Base-by-base conservation (phyloP, 1,140 invertebrate species). In the Ectropis grisescens region DNA sequence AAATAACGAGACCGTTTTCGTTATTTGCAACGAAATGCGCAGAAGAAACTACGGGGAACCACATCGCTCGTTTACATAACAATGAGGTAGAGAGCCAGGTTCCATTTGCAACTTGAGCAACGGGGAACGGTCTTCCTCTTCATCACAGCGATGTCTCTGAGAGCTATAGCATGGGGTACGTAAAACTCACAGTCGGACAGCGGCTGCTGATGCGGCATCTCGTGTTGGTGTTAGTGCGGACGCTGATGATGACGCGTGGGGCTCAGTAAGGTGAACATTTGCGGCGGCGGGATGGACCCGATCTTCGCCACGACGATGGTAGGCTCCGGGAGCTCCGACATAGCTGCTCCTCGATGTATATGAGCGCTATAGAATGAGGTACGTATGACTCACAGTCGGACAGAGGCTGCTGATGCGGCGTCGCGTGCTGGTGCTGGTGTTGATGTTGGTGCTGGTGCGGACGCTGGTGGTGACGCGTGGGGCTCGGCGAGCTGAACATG, bases 231-330 rank as follows among this genome's bases (percentile, higher is more conserved):
- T 19, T 3, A 19, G 16, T 19, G 16, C 3, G 3, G 16, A 3
- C 3, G 71, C 36, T 19, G 16, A 44, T 70, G 79, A 50, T 83
- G 79, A 32, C 52, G 90, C 70, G 90, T 89, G 27, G 93, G 92
- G 76, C 91, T 92, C 14, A 93, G 93, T 35, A 93, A 93, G 70
- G 91, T 94, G 85, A 97, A 96, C 94, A 96, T 96, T 34, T 93
- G 94, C 34, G 95, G 95, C 45, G 95, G 95, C 58, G 95, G 95
- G 71, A 97, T 97, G 26, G 93, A 94, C 19, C 95, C 94, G 69
- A 97, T 96, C 67, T 97, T 94, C 35, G 93, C 95, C 9, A 96
- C 79, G 7, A 93, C 92, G 57, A 96, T 95, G 42, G 94, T 93
- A 29, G 93, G 93, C 76, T 96, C 94, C 31, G 94, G 93, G 51